phyloP scores from a whole-genome alignment of 35 echinoderm and acorn worm species.

The Strongylocentrotus purpuratus region DNA sequence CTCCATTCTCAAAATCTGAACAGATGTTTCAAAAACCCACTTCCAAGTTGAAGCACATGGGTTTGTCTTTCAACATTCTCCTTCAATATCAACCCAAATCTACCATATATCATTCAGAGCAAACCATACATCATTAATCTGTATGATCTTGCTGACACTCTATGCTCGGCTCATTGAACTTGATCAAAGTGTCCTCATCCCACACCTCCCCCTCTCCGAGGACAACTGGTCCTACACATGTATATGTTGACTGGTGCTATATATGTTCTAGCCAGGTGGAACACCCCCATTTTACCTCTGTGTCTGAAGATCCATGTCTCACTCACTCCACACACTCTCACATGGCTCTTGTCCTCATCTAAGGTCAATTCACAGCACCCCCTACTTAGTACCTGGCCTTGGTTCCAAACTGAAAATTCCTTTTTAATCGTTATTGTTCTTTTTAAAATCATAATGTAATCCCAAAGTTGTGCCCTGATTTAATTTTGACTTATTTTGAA shows the following conservation, averaged over 20 bases:
- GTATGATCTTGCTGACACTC: slow-evolving; percentile 2
- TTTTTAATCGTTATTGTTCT: neutral
- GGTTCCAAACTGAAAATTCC: neutral
- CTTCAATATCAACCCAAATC: neutral
- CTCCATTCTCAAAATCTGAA: neutral
- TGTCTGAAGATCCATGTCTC: neutral
- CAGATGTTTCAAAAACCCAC: neutral
- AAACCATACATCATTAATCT: neutral
- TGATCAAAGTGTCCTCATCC: neutral
- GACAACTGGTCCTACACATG: neutral
- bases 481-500: too few species aligned
- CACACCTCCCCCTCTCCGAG: neutral
- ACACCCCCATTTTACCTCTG: neutral
- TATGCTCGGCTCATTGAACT: neutral
- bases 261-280: neutral
- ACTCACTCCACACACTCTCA: neutral
- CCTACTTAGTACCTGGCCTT: neutral
- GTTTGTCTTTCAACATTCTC: neutral
- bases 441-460: neutral
- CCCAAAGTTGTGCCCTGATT: too few species aligned
- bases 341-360: neutral
- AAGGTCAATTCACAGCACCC: neutral
- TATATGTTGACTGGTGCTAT: neutral
- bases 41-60: neutral
- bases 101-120: neutral